Evolutionary conservation across 2,888 invertebrate genomes (phyloP).

Genomic region (Conistra vaccinii): DNA sequence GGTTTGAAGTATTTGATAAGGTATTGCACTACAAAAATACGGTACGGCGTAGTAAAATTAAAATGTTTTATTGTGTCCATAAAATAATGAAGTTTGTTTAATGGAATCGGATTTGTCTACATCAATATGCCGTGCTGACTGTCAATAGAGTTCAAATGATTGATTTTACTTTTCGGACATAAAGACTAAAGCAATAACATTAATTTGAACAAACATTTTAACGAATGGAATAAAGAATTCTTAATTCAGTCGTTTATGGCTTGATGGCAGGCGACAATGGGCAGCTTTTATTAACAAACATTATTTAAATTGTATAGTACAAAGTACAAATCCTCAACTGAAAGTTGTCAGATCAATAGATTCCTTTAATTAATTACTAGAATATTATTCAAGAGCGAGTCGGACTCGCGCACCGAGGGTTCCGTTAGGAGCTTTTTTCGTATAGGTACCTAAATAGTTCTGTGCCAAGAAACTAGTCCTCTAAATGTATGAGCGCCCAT

Average conservation of each 20-base stretch:
- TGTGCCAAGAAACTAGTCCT: too few species aligned
- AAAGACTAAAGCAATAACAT: slow-evolving; percentile 38
- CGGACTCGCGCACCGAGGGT: too few species aligned
- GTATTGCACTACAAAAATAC: slow-evolving; percentile 1
- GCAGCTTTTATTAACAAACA: neutral
- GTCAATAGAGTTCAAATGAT: slow-evolving; percentile 38
- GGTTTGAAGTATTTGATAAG: slow-evolving; percentile 10
- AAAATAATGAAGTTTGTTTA: slow-evolving; percentile 25
- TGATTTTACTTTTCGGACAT: slow-evolving; percentile 5
- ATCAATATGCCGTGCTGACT: slow-evolving; percentile 24
- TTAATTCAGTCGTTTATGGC: slow-evolving; percentile 21
- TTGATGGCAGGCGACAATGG: slow-evolving; percentile 35
- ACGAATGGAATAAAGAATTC: slow-evolving; percentile 16
- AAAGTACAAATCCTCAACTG: neutral
- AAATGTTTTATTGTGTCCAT: slow-evolving; percentile 20
- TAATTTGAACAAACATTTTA: slow-evolving; percentile 42
- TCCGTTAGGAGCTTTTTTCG: too few species aligned
- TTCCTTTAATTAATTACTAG: neutral
- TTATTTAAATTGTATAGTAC: neutral
- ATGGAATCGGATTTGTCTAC: neutral
- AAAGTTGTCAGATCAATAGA: neutral
- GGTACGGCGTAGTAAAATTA: neutral
- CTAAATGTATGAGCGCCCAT: too few species aligned
- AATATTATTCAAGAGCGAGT: too few species aligned
- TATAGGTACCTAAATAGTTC: too few species aligned